phyloP scores from a whole-genome alignment of 2,888 invertebrate species.

The Erebia epiphron region DNA sequence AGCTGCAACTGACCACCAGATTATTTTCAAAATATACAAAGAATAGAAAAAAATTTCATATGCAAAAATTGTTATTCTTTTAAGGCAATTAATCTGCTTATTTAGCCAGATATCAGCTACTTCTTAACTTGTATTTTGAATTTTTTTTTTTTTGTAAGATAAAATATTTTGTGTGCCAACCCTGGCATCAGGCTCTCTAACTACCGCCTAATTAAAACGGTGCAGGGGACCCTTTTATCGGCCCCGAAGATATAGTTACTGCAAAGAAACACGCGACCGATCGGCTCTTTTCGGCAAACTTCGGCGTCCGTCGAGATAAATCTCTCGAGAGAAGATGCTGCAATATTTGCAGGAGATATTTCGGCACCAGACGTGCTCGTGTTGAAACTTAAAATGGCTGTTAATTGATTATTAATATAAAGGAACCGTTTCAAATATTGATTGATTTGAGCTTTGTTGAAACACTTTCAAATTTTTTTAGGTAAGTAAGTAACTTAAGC shows the following conservation, averaged over 20 bases:
- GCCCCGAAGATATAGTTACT: constrained; percentile 72
- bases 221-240: constrained; percentile 76
- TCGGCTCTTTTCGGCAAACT: constrained; percentile 52
- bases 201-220: constrained; percentile 80
- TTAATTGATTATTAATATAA: constrained; percentile 41
- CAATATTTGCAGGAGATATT: constrained; percentile 44
- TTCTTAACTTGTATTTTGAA: too few species aligned
- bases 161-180: constrained; percentile 45
- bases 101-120: too few species aligned
- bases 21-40: too few species aligned
- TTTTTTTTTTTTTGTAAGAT: neutral
- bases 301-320: constrained; percentile 42
- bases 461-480: constrained; percentile 5
- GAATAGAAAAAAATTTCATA: too few species aligned
- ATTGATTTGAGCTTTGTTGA: constrained; percentile 7
- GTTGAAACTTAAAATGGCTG: constrained; percentile 31
- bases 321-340: constrained; percentile 44
- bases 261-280: constrained; percentile 73
- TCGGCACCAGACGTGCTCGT: constrained; percentile 42
- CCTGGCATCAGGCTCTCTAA: constrained; percentile 61
- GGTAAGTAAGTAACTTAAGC: neutral
- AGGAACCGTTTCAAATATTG: constrained; percentile 23
- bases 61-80: too few species aligned
- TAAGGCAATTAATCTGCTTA: too few species aligned
- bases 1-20: too few species aligned